Conservation (phyloP, 2,797 vertebrate genomes). For the Anabacerthia variegaticeps region DNA sequence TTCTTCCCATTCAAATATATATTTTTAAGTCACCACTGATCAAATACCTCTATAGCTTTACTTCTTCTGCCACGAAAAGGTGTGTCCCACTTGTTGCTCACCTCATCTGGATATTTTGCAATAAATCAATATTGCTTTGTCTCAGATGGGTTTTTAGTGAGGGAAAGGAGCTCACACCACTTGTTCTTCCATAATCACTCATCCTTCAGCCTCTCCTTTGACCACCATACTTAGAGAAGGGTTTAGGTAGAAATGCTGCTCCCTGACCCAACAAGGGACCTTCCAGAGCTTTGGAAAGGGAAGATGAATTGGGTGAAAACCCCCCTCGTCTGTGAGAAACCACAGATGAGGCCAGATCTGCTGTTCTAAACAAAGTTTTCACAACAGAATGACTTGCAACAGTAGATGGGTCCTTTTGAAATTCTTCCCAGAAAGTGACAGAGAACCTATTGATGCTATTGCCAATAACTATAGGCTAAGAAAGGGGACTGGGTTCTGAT, state of each 20-base stretch:
- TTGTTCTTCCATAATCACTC: background rate
- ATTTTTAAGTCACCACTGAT: background rate
- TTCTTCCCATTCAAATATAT: background rate
- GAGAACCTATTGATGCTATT: background rate
- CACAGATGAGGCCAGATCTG: constrained; percentile 18
- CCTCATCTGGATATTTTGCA: background rate
- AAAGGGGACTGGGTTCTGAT: background rate
- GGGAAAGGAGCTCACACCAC: background rate
- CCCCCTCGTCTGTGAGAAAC: background rate
- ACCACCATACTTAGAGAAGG: background rate
- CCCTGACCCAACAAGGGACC: background rate
- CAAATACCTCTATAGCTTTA: background rate
- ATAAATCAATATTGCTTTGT: background rate
- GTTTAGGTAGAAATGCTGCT: background rate
- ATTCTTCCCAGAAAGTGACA: constrained; percentile 19
- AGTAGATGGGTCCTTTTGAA: constrained; percentile 39
- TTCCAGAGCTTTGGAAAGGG: background rate
- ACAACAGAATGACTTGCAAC: constrained; percentile 6
- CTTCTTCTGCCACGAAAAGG: background rate
- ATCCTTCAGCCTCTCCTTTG: background rate
- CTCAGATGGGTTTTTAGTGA: background rate
- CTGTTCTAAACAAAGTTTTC: constrained; percentile 31
- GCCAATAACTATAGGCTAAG: background rate
- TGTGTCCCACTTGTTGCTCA: background rate
- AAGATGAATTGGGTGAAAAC: constrained; percentile 37